Evolutionary conservation across 2,113 vertebrate genomes (phyloP), one percentile per base, ranked within the genome.

Genomic region (Piprites chloris): DNA sequence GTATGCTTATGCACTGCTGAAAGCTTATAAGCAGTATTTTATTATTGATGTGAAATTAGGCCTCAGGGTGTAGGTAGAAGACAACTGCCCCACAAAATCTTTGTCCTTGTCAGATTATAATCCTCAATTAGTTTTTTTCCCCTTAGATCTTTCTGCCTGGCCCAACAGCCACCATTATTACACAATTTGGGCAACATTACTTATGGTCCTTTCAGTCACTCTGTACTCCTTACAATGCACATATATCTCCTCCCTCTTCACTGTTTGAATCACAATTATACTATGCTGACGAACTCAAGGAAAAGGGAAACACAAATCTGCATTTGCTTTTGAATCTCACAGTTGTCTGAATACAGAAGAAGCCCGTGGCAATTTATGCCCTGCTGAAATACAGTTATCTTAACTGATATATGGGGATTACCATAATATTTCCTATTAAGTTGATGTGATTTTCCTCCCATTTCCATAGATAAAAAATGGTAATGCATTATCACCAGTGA

Each of bases 381-480:
- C 92, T 71, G 93, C 77, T 96, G 95, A 96, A 95, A 96, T 95
- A 62, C 59, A 68, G 91, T 96, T 96, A 96, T 96, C 86, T 90
- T 91, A 96, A 96, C 89, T 87, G 94, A 95, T 96, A 92, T 89
- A 89, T 83, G 74, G 58, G 93, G 93, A 94, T 97, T 95, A 93
- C 81, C 87, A 87, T 95, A 97, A 91, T 96, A 93, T 89, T 96
- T 96, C 87, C 87, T 76, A 93, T 96, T 96, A 95, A 96, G 86
- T 49, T 50, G 76, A 21, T 95, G 78, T 75, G 92, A 93, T 96
- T 94, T 95, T 92, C 73, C 49, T 94, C 77, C 56, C 44, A 95
- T 95, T 95, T 96, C 77, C 86, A 87, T 93, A 92, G 85, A 96
- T 92, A 92, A 96, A 96, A 96, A 96, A 94, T 92, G 44, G 76